Evolutionary conservation across 2,113 vertebrate genomes (phyloP), one percentile per base, ranked within the genome.

Genomic region (Malurus cyaneus): DNA sequence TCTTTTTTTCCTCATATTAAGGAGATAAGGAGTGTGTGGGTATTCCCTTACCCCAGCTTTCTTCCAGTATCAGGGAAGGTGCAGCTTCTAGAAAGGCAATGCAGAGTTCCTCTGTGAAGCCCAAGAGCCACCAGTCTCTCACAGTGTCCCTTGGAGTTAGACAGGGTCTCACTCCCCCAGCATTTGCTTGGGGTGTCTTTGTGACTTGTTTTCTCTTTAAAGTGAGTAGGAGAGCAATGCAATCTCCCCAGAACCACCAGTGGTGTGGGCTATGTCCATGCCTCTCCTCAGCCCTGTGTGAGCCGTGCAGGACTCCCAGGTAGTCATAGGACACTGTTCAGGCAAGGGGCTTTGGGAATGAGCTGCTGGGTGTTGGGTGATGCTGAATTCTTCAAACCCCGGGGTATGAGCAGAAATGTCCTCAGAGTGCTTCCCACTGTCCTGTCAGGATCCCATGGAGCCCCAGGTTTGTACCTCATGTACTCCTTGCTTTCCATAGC

Each of bases 251-350:
- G 46, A 14, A 8, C 29, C 1, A 2, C 14, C 23, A 32, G 31
- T 24, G 19, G 3, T 65, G 42, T 9, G 6, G 11, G 28, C 36
- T 80, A 26, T 78, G 66, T 29, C 1, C 0, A 0, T 69, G 32
- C 44, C n/a, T 86, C 34, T 71, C 12, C 76, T 53, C 34, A 84
- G 50, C 36, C 34, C 57, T 71, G 15, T n/a, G 28, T 66, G 46
- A 59, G 86, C 47, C 29, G 50, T 26, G 23, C 36, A 52, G 62
- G 72, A 39, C 39, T 71, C 47, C 31, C 15, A 19, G 34, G 54
- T 47, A 52, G 41, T 31, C 2, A 1, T 19, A 82, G 36, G 8
- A 1, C 19, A 21, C 6, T 19, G 25, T 42, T 61, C 47, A 53
- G 36, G 16, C 46, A 69, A 28, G 15, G n/a, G 26, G 3, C 41